A percentile compares a stretch with the other conserved stretches of the same genome.
Evolutionary conservation across 2,797 vertebrate genomes (phyloP).

Genomic region (Liparis tanakae): DNA sequence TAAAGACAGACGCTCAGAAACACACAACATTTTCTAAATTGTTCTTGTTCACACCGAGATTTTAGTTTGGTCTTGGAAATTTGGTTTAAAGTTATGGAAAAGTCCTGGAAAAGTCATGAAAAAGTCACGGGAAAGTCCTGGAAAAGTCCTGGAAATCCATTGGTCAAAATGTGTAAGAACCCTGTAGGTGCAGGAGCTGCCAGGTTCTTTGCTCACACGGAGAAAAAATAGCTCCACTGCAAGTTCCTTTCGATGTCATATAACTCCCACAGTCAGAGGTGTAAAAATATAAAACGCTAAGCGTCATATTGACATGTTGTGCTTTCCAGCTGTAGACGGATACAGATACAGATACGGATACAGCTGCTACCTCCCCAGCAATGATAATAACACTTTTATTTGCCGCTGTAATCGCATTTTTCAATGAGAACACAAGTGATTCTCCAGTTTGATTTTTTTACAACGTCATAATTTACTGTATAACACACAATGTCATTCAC

Average conservation of each 20-base stretch:
- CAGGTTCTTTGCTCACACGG: conserved; percentile 17
- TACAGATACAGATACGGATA: conserved; percentile 5
- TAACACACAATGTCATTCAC: not conserved
- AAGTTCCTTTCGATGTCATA: conserved; percentile 21
- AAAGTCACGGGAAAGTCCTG: too few relatives aligned
- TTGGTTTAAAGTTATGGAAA: too few relatives aligned
- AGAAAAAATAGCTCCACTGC: conserved; percentile 5
- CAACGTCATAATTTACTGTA: not conserved
- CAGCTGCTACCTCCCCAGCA: conserved; percentile 16
- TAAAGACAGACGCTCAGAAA: too few relatives aligned
- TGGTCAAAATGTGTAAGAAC: too few relatives aligned
- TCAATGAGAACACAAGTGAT: not conserved
- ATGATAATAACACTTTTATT: not conserved
- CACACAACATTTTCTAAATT: too few relatives aligned
- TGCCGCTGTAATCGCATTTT: conserved; percentile 5
- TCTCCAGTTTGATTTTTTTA: conserved; percentile 4
- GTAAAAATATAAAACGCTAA: conserved; percentile 14
- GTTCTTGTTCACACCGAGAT: too few relatives aligned
- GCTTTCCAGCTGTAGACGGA: not conserved
- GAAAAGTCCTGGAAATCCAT: too few relatives aligned
- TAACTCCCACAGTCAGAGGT: conserved; percentile 23
- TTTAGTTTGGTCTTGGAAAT: too few relatives aligned
- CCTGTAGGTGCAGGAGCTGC: conserved; percentile 12
- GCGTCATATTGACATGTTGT: conserved; percentile 33
- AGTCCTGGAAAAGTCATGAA: too few relatives aligned